Evolutionary conservation across 64 coral and sea anemone species (phyloP).

Genomic region (Actinia tenebrosa): DNA sequence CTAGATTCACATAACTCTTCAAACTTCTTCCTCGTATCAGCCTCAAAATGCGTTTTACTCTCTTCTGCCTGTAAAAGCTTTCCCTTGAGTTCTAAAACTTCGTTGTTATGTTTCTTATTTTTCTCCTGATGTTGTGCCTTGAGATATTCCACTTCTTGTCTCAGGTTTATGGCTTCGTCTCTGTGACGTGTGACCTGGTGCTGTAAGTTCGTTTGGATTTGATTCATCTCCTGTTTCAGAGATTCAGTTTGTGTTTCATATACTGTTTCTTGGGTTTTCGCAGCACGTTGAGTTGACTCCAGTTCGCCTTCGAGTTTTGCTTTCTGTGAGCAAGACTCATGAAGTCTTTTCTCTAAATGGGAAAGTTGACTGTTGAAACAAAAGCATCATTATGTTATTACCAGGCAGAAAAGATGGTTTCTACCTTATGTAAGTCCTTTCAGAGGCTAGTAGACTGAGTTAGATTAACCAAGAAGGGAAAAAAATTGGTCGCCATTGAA

Average conservation of each 20-base stretch:
- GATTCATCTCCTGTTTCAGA: conserved; percentile 45
- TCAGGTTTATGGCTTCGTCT: conserved; percentile 38
- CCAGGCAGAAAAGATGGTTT: no score
- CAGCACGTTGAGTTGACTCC: conserved; percentile 51
- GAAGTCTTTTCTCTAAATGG: conserved; percentile 46
- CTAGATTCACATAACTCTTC: conserved; percentile 26
- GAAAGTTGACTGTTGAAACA: conserved; percentile 31
- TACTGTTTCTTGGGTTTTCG: conserved; percentile 25
- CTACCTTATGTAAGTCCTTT: no score
- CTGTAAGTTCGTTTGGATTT: conserved; percentile 37
- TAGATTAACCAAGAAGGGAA: no score
- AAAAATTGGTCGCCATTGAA: no score
- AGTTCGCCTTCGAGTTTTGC: conserved; percentile 77
- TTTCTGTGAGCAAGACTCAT: conserved; percentile 60
- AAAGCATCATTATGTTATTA: not conserved
- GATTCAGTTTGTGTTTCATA: conserved; percentile 40
- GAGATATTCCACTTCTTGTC: conserved; percentile 42
- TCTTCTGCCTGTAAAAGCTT: conserved; percentile 53
- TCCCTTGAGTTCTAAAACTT: conserved; percentile 38
- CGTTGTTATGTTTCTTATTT: conserved; percentile 38
- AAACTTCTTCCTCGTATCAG: conserved; percentile 17
- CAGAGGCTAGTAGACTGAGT: no score
- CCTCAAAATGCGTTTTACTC: conserved; percentile 26
- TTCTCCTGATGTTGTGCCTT: conserved; percentile 25
- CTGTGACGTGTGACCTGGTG: conserved; percentile 46